Evolutionary conservation across 2,797 vertebrate genomes (phyloP).

Genomic region (Peromyscus nudipes): DNA sequence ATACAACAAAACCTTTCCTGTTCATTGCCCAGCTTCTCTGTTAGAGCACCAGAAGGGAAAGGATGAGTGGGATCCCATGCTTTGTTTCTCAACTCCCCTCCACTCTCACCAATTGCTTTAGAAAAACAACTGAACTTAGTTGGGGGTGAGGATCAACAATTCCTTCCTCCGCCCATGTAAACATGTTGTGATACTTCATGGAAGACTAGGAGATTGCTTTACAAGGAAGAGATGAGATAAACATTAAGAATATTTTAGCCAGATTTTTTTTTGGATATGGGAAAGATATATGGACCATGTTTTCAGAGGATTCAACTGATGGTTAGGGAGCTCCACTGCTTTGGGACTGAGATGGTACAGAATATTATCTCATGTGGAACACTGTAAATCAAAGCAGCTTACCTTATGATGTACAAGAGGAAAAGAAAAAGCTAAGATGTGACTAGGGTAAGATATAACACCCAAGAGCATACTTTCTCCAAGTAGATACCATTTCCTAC

Average conservation of each 20-base stretch:
- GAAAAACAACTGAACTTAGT: background rate
- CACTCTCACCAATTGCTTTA: background rate
- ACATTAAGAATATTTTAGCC: background rate
- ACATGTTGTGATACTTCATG: background rate
- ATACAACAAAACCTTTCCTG: background rate
- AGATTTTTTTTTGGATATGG: background rate
- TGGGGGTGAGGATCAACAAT: background rate
- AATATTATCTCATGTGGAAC: background rate
- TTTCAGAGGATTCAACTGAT: background rate
- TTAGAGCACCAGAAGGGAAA: background rate
- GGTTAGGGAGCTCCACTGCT: background rate
- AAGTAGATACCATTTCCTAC: background rate
- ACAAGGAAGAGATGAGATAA: background rate
- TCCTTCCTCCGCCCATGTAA: background rate
- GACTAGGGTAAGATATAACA: background rate
- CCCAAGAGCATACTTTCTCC: background rate
- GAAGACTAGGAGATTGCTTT: background rate
- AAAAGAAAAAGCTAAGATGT: background rate
- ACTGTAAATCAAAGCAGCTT: too few species aligned
- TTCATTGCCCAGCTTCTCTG: background rate
- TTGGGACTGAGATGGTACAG: background rate
- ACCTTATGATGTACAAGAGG: background rate
- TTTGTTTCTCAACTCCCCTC: background rate
- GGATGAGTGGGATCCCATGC: rapidly evolving
- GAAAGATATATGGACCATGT: background rate